These are phyloP conservation scores for Acanthopagrus latus DNA, from an alignment of 2,797 vertebrate species.

Conservation along the genomic window DNA sequence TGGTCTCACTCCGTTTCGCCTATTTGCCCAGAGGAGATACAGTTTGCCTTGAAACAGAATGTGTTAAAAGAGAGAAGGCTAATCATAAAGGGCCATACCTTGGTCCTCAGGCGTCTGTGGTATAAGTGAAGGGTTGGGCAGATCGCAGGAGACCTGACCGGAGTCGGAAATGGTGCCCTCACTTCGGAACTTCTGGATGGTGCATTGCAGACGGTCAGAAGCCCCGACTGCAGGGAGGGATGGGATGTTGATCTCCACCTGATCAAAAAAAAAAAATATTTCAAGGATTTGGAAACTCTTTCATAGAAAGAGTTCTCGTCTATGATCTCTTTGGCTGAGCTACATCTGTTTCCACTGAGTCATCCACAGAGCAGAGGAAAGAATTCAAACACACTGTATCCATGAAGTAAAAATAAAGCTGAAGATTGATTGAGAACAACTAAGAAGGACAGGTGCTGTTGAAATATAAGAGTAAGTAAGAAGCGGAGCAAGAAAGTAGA, in stretches of 20 bases:
- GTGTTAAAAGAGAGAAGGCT: background rate
- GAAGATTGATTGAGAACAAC: constrained; percentile 46
- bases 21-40: background rate
- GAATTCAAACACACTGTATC: constrained; percentile 2
- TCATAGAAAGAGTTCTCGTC: background rate
- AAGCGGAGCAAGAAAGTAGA: background rate
- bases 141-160: constrained; percentile 81
- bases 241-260: constrained; percentile 84
- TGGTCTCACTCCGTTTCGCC: background rate
- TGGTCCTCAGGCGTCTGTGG: constrained; percentile 87
- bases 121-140: constrained; percentile 79
- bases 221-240: constrained; percentile 78
- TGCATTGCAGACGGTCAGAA: constrained; percentile 80
- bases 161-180: constrained; percentile 75
- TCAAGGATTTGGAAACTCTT: background rate
- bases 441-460: constrained; percentile 46
- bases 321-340: background rate
- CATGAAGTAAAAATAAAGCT: constrained; percentile 4
- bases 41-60: background rate
- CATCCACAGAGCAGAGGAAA: background rate
- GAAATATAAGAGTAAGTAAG: constrained; percentile 59
- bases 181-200: constrained; percentile 63
- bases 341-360: background rate
- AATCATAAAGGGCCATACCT: constrained; percentile 81
- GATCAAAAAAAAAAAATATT: background rate